These are phyloP conservation scores for Hyperoodon ampullatus DNA, from an alignment of 2,113 vertebrate genomes.

Conservation along the genomic window DNA sequence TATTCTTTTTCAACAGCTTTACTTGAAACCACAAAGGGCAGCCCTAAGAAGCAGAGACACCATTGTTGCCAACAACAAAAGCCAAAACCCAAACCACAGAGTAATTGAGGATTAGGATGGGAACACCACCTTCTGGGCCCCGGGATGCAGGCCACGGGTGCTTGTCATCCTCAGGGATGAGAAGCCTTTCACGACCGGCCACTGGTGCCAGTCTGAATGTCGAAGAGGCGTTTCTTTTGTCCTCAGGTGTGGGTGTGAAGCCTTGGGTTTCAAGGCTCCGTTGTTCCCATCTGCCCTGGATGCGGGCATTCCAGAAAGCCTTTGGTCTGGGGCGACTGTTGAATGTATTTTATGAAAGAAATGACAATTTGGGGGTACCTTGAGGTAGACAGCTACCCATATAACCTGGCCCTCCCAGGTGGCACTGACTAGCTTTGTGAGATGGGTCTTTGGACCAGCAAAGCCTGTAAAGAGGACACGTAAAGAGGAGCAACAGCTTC, in stretches of 20 bases:
- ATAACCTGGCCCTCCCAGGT: fast-evolving
- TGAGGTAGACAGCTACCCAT: fast-evolving
- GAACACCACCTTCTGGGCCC: neutral
- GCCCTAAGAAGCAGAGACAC: neutral
- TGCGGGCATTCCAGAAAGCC: fast-evolving
- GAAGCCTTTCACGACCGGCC: neutral
- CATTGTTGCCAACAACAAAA: neutral
- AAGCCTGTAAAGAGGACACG: neutral
- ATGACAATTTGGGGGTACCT: neutral
- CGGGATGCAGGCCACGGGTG: fast-evolving
- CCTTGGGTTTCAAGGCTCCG: neutral
- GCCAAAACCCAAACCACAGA: neutral
- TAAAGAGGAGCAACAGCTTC: neutral
- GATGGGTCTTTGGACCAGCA: neutral
- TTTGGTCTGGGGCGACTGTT: neutral
- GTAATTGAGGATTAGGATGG: neutral
- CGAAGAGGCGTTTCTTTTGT: neutral
- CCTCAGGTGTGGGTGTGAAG: neutral
- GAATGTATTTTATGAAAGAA: neutral
- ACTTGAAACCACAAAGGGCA: slow-evolving; percentile 28
- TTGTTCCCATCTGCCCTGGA: neutral
- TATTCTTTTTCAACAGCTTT: neutral
- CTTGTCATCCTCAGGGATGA: neutral
- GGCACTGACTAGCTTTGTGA: fast-evolving
- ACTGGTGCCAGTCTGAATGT: fast-evolving